phyloP scores from a whole-genome alignment of 2,888 invertebrate genomes.

The Drosophila rubida region DNA sequence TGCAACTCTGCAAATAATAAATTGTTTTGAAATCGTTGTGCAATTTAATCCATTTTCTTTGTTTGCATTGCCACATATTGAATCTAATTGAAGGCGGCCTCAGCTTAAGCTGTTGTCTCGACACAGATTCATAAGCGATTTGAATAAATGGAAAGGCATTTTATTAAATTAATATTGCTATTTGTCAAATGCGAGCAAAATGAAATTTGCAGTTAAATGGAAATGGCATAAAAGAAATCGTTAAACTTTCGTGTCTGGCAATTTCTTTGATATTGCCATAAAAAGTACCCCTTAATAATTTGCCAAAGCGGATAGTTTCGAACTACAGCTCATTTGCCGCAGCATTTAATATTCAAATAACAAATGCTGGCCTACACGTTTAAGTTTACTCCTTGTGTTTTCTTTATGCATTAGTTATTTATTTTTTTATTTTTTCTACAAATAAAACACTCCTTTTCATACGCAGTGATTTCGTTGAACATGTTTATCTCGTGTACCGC shows the following conservation, averaged over 20 bases:
- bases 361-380: background rate
- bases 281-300: background rate
- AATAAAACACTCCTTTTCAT: background rate
- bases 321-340: background rate
- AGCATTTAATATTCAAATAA: background rate
- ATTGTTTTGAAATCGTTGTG: background rate
- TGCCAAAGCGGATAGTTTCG: background rate
- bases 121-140: background rate
- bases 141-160: background rate
- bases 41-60: background rate
- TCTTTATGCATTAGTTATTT: background rate
- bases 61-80: background rate
- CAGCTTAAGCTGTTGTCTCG: background rate
- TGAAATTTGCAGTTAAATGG: slow-evolving; percentile 47
- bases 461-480: slow-evolving; percentile 49
- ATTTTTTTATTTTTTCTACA: background rate
- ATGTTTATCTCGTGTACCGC: slow-evolving; percentile 55
- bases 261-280: slow-evolving; percentile 34
- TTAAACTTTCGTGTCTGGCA: slow-evolving; percentile 62
- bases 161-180: slow-evolving; percentile 38
- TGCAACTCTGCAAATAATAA: background rate
- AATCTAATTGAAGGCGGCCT: background rate
- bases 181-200: slow-evolving; percentile 38
- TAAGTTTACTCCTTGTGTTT: background rate
- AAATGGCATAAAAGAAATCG: slow-evolving; percentile 57